A percentile compares a stretch with the other conserved stretches of the same genome.
These are phyloP conservation scores for Caenorhabditis briggsae DNA, from an alignment of 1,140 invertebrate species.

Conservation along the genomic window DNA sequence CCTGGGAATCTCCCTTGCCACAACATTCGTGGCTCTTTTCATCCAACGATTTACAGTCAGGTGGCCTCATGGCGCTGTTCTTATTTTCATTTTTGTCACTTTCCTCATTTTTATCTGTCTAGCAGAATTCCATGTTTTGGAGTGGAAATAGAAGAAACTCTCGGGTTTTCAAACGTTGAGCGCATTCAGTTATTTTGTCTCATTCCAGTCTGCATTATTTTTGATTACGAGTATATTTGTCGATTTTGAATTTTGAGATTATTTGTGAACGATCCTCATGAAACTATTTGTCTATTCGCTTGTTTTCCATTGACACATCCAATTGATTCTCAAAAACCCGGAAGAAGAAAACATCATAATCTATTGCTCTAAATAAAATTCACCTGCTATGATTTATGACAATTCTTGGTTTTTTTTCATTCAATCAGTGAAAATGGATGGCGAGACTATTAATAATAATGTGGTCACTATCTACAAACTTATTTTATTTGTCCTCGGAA, in stretches of 20 bases:
- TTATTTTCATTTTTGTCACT: slow-evolving; percentile 42
- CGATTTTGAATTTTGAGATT: neutral
- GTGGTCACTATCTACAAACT: neutral
- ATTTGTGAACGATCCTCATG: slow-evolving; percentile 17
- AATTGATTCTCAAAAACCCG: too few species aligned
- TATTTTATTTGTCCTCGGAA: neutral
- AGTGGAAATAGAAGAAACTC: slow-evolving; percentile 5
- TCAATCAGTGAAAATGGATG: neutral
- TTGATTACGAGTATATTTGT: slow-evolving; percentile 3
- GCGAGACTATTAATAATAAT: neutral
- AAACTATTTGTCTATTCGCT: neutral
- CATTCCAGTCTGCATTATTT: slow-evolving; percentile 9
- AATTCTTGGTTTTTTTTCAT: neutral
- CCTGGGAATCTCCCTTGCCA: slow-evolving; percentile 79
- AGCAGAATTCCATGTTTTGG: slow-evolving; percentile 36
- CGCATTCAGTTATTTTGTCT: neutral
- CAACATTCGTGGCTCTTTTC: slow-evolving; percentile 73
- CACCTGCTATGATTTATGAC: neutral
- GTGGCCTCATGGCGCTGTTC: slow-evolving; percentile 16
- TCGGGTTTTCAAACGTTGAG: neutral
- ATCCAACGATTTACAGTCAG: neutral
- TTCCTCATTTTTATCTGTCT: slow-evolving; percentile 19
- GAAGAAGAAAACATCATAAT: neutral
- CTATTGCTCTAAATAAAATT: neutral
- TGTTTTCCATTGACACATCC: neutral